Evolutionary conservation across 2,797 vertebrate species (phyloP).

Genomic region (Rhinoraja longicauda): DNA sequence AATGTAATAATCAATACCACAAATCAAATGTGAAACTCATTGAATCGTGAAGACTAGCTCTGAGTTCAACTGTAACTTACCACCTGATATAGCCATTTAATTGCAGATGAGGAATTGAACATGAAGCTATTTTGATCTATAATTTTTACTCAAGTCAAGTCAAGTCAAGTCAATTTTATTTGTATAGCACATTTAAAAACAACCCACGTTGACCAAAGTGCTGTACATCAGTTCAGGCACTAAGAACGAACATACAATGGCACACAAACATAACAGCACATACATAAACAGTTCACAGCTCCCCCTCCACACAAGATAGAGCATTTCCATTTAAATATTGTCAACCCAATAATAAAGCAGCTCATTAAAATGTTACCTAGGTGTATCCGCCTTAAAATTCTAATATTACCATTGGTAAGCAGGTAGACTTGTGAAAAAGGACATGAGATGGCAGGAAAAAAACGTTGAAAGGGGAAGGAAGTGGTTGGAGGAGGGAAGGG

Average conservation of each 20-base stretch:
- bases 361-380: neutral
- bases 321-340: neutral
- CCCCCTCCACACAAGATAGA: too few relatives aligned
- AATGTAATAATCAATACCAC: neutral
- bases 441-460: neutral
- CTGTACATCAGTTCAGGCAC: too few relatives aligned
- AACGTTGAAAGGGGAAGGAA: too few relatives aligned
- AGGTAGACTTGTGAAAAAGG: neutral
- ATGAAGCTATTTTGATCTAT: neutral
- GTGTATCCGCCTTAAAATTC: neutral
- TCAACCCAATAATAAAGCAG: neutral
- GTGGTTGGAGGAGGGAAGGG: neutral
- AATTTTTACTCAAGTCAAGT: too few relatives aligned
- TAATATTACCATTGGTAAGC: neutral
- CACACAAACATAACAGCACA: too few relatives aligned
- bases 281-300: too few relatives aligned
- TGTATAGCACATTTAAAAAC: too few relatives aligned
- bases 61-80: neutral
- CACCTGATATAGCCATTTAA: neutral
- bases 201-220: too few relatives aligned
- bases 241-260: too few relatives aligned
- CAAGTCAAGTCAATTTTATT: too few relatives aligned
- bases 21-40: neutral
- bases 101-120: neutral
- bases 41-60: neutral